These are phyloP conservation scores for Amphiprion clarkii DNA, from an alignment of 2,797 vertebrate genomes.

Conservation along the genomic window DNA sequence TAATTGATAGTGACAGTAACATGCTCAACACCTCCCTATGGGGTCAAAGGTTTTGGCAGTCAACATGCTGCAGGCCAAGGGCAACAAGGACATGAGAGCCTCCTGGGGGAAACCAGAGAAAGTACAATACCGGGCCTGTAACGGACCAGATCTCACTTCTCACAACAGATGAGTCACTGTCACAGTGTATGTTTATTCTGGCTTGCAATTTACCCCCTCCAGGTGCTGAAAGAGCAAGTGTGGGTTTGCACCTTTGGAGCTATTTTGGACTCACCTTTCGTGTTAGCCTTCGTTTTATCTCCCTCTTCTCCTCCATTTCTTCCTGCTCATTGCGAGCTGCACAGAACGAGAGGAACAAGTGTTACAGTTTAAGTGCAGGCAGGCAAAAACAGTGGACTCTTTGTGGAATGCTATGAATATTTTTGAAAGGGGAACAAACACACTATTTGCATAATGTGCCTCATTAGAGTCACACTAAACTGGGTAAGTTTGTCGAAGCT, in stretches of 20 bases:
- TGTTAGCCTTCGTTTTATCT: conserved; percentile 95
- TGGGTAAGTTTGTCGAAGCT: conserved; percentile 47
- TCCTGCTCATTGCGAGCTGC: conserved; percentile 98
- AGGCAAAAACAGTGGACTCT: conserved; percentile 16
- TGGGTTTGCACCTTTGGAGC: conserved; percentile 52
- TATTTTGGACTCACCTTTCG: conserved; percentile 91
- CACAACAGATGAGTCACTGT: conserved; percentile 53
- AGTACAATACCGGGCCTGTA: conserved; percentile 12
- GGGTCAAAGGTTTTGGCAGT: conserved; percentile 63
- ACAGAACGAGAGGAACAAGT: conserved; percentile 62
- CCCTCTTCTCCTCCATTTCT: conserved; percentile 97
- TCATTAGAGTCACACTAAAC: conserved; percentile 61
- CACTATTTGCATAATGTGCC: conserved; percentile 51
- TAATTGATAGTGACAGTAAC: conserved; percentile 69
- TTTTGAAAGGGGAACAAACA: conserved; percentile 40
- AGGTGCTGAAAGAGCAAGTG: conserved; percentile 25
- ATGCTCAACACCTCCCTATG: conserved; percentile 67
- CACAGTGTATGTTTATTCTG: conserved; percentile 51
- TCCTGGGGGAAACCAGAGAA: conserved; percentile 41
- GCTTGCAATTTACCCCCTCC: conserved; percentile 35
- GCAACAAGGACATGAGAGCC: conserved; percentile 62
- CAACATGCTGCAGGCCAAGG: conserved; percentile 67
- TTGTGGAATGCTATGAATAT: conserved; percentile 31
- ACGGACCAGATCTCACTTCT: conserved; percentile 31
- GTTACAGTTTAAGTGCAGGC: conserved; percentile 13